Base-by-base conservation (phyloP, 2,888 invertebrate species). In the Aporophyla lueneburgensis region DNA sequence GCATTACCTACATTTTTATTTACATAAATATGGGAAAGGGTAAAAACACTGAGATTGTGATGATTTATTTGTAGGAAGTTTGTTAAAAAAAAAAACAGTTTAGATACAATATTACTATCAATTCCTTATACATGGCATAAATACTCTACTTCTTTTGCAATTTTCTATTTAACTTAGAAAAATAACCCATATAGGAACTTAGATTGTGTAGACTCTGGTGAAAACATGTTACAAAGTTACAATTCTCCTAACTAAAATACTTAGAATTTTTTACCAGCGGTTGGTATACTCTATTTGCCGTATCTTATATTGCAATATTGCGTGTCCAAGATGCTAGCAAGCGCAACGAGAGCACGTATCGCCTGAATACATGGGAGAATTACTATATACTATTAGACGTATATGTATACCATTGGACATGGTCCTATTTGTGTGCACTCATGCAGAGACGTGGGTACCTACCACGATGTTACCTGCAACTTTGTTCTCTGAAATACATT, bases 351-450 rank as follows among this genome's bases (percentile, higher is more conserved):
- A 79, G 63, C 66, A 80, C 49, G 66, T 71, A 54, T 74, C 51
- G 51, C 56, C 59, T 40, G 62, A 62, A 74, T 65, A 53, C 63
- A 51, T 74, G 58, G 65, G 53, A 51, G 66, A 68, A 46, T 46
- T 46, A 46, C 43, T 46, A 46, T 46, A 46, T 46, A 46, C 10
- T 46, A 46, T 46, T 2, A 10, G 10, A 46, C 43, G 43, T 46
- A 12, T 46, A 46, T 10, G 43, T 46, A 12, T 46, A 46, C 78
- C 33, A 65, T 51, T 51, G 51, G 62, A 73, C 53, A 77, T n/a
- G 62, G 49, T 71, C 19, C 65, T 76, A 69, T 78, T 82, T 74
- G 74, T 73, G 76, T 76, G 77, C 77, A 69, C 72, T 79, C 77
- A 27, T 74, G 72, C 74, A 72, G 66, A 14, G 62, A 74, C 53